Conservation (phyloP, 2,888 invertebrate genomes). For the Pimpla rufipes region DNA sequence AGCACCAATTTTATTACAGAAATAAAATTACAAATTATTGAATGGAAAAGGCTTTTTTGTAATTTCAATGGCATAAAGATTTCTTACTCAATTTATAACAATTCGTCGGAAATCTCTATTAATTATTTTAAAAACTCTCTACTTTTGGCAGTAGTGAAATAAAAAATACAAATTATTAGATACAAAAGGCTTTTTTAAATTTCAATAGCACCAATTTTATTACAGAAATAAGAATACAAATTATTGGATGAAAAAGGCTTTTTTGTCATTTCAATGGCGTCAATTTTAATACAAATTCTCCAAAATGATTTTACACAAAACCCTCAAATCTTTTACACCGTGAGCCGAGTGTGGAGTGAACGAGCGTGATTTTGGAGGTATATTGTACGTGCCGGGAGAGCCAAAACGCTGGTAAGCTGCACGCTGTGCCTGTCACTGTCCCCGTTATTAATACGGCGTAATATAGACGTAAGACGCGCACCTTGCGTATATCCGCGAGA, state of each 20-base stretch:
- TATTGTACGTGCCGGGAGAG: constrained; percentile 12
- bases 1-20: not conserved
- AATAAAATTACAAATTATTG: no score
- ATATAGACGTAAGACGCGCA: constrained; percentile 39
- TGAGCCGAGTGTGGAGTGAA: not conserved
- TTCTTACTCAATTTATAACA: no score
- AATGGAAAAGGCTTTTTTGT: not conserved
- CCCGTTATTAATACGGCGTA: constrained; percentile 45
- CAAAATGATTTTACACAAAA: not conserved
- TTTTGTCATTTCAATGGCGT: not conserved
- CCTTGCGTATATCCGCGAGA: not conserved
- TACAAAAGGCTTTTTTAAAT: no score
- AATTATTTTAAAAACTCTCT: no score
- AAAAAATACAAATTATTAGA: no score
- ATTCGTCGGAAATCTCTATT: no score
- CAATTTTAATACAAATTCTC: not conserved
- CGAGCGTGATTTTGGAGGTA: not conserved
- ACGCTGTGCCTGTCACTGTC: constrained; percentile 8
- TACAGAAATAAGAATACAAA: no score
- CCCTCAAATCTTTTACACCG: not conserved
- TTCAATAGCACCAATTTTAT: no score
- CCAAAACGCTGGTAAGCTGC: constrained; percentile 4
- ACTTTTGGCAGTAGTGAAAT: no score
- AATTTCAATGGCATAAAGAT: not conserved
- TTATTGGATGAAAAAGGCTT: no score